Evolutionary conservation across 2,113 vertebrate genomes (phyloP).

Genomic region (Leiothrix lutea): DNA sequence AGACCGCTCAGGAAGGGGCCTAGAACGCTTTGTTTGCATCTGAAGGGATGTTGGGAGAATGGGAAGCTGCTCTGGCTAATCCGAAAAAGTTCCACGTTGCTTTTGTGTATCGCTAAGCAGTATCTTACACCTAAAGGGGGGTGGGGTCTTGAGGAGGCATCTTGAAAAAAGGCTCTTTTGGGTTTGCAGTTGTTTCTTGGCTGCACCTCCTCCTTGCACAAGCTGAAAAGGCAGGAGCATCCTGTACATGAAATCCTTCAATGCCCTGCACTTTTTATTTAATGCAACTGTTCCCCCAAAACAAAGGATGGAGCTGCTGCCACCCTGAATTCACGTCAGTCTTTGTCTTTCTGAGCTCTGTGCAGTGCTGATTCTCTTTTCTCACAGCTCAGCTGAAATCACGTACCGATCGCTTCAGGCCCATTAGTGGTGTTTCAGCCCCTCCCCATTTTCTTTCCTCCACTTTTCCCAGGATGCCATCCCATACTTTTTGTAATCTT

Average conservation of each 20-base stretch:
- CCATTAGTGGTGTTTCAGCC: background rate
- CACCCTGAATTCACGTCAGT: background rate
- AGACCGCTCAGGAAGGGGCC: background rate
- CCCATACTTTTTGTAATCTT: background rate
- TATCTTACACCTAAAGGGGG: slow-evolving; percentile 18
- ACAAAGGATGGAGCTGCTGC: slow-evolving; percentile 6
- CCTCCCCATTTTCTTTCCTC: slow-evolving; percentile 8
- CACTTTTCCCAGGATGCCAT: slow-evolving; percentile 27
- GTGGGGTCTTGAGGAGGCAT: background rate
- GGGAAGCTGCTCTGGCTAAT: background rate
- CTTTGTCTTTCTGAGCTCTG: background rate
- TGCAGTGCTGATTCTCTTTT: background rate
- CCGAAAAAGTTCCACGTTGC: background rate
- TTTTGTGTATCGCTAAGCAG: background rate
- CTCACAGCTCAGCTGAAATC: background rate
- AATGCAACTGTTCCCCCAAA: background rate
- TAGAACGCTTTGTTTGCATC: background rate
- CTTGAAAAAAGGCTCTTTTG: background rate
- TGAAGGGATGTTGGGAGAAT: background rate
- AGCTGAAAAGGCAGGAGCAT: background rate
- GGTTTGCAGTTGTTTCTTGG: background rate
- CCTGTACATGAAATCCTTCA: background rate
- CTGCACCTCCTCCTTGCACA: background rate
- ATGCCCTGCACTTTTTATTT: background rate
- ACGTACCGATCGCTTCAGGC: background rate